Evolutionary conservation across 2,113 vertebrate genomes (phyloP).

Genomic region (Regulus satrapa): DNA sequence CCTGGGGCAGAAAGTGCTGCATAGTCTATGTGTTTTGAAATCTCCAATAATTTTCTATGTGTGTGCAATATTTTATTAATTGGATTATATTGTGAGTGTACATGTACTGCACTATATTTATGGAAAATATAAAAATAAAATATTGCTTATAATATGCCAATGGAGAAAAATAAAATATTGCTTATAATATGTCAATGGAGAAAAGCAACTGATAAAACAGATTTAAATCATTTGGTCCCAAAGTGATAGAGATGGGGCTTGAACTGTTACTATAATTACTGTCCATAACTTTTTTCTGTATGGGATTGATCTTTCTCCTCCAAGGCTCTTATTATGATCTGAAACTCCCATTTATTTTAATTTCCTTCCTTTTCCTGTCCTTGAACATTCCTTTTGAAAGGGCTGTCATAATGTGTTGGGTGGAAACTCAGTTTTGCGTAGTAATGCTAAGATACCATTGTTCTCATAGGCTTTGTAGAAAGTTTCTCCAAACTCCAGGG

Average conservation of each 20-base stretch:
- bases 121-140: background rate
- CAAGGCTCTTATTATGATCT: background rate
- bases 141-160: background rate
- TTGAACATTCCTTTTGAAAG: background rate
- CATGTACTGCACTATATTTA: background rate
- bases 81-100: background rate
- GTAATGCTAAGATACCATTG: background rate
- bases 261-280: background rate
- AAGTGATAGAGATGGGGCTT: background rate
- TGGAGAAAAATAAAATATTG: background rate
- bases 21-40: background rate
- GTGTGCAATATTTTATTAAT: constrained; percentile 1
- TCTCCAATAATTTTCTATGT: background rate
- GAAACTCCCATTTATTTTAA: background rate
- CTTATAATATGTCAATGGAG: background rate
- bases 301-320: background rate
- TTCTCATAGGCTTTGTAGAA: background rate
- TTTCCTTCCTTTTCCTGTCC: background rate
- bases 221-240: background rate
- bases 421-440: background rate
- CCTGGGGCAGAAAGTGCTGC: background rate
- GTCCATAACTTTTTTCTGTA: background rate
- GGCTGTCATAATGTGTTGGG: background rate
- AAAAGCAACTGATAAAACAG: background rate
- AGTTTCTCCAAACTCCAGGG: background rate